Base-by-base conservation (phyloP, 2,888 invertebrate species). In the Trichopoda pennipes region DNA sequence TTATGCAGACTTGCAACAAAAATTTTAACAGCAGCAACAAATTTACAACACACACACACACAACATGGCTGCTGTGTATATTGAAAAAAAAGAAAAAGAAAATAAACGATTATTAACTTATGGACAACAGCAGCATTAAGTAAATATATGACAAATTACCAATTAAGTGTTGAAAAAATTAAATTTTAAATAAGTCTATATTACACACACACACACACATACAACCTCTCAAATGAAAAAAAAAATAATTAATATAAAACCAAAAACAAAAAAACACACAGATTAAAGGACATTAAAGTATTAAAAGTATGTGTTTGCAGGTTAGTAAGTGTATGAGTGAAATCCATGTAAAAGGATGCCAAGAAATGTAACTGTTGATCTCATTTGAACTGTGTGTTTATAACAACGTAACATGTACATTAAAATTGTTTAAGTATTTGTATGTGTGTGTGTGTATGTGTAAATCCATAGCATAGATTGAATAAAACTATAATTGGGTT, bases 81-180 rank as follows among this genome's bases (percentile, higher is more conserved):
- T 14, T 12, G 38, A 7, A 66, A 35, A 44, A n/a, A n/a, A n/a
- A n/a, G n/a, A n/a, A n/a, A n/a, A 28, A 28, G 6, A 28, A 28
- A 6, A 56, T 16, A 53, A 6, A 16, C 2, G 47, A 8, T 35
- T 58, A 58, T 47, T 32, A 56, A 47, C 21, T 70, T 58, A 35
- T n/a, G 23, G 32, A 6, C 32, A 56, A 17, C 56, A 56, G 44
- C 28, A 72, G 38, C 49, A 38, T 12, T 47, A 60, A 47, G 28
- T 3, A 58, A 8, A 32, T 28, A 73, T 60, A 79, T 82, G 81
- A 79, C 78, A 82, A 82, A 82, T 79, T 75, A 72, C 78, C 78
- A 82, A 82, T 82, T 82, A 82, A 82, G 74, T 82, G 81, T 78
- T 81, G 64, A 82, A 81, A 49, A 81, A 82, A 72, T 82, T 42